phyloP scores from a whole-genome alignment of 2,888 invertebrate genomes.

The Hypomecis atomaria region DNA sequence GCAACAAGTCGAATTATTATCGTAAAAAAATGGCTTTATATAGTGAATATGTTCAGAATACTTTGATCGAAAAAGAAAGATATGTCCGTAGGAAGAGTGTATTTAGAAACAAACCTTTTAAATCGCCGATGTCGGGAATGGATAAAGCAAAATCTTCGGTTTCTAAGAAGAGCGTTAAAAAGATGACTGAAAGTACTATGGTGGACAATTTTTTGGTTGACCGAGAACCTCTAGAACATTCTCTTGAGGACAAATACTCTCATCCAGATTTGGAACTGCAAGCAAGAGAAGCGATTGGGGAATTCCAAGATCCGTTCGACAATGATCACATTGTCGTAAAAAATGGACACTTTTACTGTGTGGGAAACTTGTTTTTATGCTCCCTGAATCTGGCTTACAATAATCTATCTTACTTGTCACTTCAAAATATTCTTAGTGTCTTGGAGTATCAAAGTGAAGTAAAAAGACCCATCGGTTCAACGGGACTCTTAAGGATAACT shows the following conservation, averaged over 20 bases:
- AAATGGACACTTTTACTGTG: slow-evolving; percentile 43
- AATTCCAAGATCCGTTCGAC: slow-evolving; percentile 51
- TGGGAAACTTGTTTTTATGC: slow-evolving; percentile 59
- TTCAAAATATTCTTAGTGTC: slow-evolving; percentile 51
- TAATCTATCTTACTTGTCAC: slow-evolving; percentile 47
- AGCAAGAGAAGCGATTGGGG: slow-evolving; percentile 46
- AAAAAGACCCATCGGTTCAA: slow-evolving; percentile 25
- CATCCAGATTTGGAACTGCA: slow-evolving; percentile 41
- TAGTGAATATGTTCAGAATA: slow-evolving; percentile 44
- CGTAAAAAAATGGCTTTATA: slow-evolving; percentile 43
- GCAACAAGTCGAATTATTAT: slow-evolving; percentile 43
- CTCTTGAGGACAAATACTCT: neutral
- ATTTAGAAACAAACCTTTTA: slow-evolving; percentile 2
- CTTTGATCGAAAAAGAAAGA: slow-evolving; percentile 12
- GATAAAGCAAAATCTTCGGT: neutral
- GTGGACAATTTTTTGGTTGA: neutral
- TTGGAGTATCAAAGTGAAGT: slow-evolving; percentile 53
- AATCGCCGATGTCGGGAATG: neutral
- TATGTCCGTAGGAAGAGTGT: neutral
- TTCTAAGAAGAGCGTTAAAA: neutral
- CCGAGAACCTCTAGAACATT: neutral
- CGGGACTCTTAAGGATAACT: slow-evolving; percentile 57
- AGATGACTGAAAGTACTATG: neutral
- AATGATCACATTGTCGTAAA: slow-evolving; percentile 37
- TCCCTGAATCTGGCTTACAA: slow-evolving; percentile 66